Conservation (phyloP, 2,797 vertebrate species). For the Echiichthys vipera region DNA sequence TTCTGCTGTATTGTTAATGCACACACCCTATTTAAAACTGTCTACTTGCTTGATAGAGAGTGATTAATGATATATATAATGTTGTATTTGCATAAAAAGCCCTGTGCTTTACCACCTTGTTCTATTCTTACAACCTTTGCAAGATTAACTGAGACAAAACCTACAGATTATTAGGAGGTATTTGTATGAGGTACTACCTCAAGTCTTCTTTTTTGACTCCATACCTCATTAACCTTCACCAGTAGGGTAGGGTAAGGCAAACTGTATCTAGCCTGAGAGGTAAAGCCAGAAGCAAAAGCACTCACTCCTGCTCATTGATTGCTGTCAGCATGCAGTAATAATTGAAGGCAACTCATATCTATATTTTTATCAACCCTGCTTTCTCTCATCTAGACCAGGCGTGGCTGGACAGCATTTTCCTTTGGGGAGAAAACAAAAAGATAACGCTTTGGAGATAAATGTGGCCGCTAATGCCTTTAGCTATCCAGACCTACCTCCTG, state of each 20-base stretch:
- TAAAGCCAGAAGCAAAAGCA: neutral
- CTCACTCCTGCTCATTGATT: neutral
- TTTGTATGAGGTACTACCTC: too few species aligned
- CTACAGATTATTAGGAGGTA: too few species aligned
- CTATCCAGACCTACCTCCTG: conserved; percentile 31
- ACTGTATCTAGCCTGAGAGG: neutral
- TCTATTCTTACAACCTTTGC: neutral
- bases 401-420: neutral
- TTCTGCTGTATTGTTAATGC: neutral
- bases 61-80: neutral
- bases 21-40: neutral
- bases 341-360: neutral
- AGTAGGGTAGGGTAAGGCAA: neutral
- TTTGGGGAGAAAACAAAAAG: neutral
- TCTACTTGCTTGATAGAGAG: neutral
- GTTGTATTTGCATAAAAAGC: neutral
- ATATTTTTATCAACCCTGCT: conserved; percentile 1
- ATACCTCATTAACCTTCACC: neutral
- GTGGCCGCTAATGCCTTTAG: neutral
- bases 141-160: neutral
- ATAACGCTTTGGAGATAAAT: neutral
- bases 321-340: neutral
- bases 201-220: neutral
- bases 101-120: neutral
- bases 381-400: neutral